phyloP scores from a whole-genome alignment of 2,113 vertebrate species.

The Clarias gariepinus region DNA sequence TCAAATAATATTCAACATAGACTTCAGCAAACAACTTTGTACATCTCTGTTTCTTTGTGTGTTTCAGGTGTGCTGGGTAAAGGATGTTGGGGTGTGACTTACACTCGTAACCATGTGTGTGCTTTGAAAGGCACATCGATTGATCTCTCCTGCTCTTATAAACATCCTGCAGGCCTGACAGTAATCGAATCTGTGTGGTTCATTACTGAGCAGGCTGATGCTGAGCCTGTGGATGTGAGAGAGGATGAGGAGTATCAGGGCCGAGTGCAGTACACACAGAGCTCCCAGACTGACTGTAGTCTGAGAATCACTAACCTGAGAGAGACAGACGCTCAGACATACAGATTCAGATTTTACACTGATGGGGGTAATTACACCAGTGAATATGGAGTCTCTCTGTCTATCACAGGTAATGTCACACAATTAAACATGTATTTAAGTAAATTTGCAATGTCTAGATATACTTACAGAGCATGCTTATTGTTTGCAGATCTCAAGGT shows the following conservation, averaged over 20 bases:
- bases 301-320: too few relatives aligned
- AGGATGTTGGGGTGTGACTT: not conserved
- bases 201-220: not conserved
- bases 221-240: not conserved
- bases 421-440: not conserved
- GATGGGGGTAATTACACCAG: not conserved
- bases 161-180: not conserved
- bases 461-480: not conserved
- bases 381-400: not conserved
- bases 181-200: conserved; percentile 15
- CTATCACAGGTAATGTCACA: not conserved
- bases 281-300: too few relatives aligned
- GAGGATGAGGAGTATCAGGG: too few relatives aligned
- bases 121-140: not conserved
- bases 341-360: conserved; percentile 31
- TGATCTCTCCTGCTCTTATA: conserved; percentile 17
- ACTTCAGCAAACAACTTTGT: not conserved
- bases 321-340: not conserved
- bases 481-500: not conserved
- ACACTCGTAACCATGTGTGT: not conserved
- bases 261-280: too few relatives aligned
- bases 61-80: not conserved
- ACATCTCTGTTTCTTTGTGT: not conserved
- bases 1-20: not conserved
- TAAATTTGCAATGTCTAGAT: not conserved